phyloP scores from a whole-genome alignment of 2,113 vertebrate genomes.

The Mandrillus leucophaeus region DNA sequence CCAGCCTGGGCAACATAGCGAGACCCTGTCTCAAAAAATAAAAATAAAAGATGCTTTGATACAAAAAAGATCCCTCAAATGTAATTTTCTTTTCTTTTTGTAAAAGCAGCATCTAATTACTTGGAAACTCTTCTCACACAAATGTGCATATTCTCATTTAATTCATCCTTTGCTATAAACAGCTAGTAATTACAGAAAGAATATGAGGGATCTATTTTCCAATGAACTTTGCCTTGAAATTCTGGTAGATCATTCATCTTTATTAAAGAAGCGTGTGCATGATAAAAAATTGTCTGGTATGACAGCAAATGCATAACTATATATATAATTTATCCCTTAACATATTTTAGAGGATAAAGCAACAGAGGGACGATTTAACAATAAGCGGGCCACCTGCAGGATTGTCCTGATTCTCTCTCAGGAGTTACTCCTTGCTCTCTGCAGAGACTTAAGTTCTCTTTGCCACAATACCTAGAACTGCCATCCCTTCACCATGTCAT shows the following conservation, averaged over 20 bases:
- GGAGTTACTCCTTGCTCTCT: not conserved
- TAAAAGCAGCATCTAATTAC: not conserved
- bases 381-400: not conserved
- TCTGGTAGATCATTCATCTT: not conserved
- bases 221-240: slow-evolving; percentile 10
- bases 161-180: not conserved
- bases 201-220: slow-evolving; percentile 10
- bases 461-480: not conserved
- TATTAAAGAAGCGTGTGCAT: slow-evolving; percentile 5
- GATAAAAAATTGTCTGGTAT: not conserved
- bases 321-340: not conserved
- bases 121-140: not conserved
- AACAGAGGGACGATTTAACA: not conserved
- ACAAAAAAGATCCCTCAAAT: not conserved
- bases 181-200: not conserved
- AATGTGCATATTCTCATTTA: not conserved
- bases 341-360: slow-evolving; percentile 29
- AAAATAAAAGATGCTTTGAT: not conserved
- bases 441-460: not conserved
- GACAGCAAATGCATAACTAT: not conserved
- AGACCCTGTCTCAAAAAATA: too few species aligned
- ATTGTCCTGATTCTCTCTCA: not conserved
- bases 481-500: not conserved
- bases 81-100: not conserved
- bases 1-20: too few species aligned